These are phyloP conservation scores for Enteromius radiatus DNA, from an alignment of 2,797 vertebrate species.

Conservation along the genomic window DNA sequence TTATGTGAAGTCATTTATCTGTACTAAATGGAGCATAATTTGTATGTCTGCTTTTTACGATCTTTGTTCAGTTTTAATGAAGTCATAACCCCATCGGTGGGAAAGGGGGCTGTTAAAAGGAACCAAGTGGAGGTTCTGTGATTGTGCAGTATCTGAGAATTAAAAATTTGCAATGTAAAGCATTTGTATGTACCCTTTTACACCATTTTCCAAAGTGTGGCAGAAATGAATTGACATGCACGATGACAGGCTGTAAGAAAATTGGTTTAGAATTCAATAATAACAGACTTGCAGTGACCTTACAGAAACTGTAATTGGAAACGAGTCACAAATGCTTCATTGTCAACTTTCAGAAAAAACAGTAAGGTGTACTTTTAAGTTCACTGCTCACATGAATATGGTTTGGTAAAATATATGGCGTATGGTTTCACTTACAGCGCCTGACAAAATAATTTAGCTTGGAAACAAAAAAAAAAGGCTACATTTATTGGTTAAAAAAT, in stretches of 20 bases:
- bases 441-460: neutral
- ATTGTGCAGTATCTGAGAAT: neutral
- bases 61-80: constrained; percentile 67
- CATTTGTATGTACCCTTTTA: neutral
- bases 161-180: neutral
- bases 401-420: neutral
- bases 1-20: constrained; percentile 57
- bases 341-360: neutral
- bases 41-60: constrained; percentile 59
- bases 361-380: neutral
- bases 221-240: constrained; percentile 6
- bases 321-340: neutral
- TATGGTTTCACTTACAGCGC: neutral
- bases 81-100: constrained; percentile 64
- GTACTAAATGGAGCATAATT: constrained; percentile 61
- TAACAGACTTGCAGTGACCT: neutral
- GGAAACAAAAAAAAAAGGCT: neutral
- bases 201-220: neutral
- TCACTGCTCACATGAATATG: neutral
- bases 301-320: neutral
- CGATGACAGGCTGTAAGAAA: constrained; percentile 17
- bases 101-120: constrained; percentile 51
- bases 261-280: constrained; percentile 10
- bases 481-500: neutral
- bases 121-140: constrained; percentile 51